Evolutionary conservation across 2,888 invertebrate species (phyloP).

Genomic region (Drosophila limbata): DNA sequence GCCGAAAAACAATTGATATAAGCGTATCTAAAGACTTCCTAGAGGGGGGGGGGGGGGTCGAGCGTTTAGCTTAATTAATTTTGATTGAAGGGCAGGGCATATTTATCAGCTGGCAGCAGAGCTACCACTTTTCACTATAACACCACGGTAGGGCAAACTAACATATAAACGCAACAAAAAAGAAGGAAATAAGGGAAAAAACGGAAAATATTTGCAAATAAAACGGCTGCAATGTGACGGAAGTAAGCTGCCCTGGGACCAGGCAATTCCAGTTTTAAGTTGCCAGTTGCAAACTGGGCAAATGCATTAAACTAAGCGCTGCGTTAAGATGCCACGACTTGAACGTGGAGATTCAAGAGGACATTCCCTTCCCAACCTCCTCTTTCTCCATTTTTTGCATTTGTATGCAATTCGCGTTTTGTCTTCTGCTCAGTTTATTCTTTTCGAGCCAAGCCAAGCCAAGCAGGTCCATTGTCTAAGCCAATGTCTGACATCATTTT

Average conservation of each 20-base stretch:
- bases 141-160: conserved; percentile 18
- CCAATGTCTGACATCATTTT: conserved; percentile 65
- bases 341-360: conserved; percentile 46
- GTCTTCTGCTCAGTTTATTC: conserved; percentile 55
- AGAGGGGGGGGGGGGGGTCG: conserved; percentile 8
- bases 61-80: conserved; percentile 57
- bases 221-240: conserved; percentile 79
- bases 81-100: conserved; percentile 33
- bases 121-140: conserved; percentile 13
- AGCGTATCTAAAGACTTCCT: conserved; percentile 8
- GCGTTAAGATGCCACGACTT: conserved; percentile 53
- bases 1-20: conserved; percentile 27
- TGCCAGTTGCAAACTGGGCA: conserved; percentile 41
- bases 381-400: conserved; percentile 36
- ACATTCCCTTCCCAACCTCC: neutral
- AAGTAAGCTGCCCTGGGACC: conserved; percentile 61
- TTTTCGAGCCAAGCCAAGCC: conserved; percentile 16
- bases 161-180: conserved; percentile 10
- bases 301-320: conserved; percentile 74
- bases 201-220: conserved; percentile 73
- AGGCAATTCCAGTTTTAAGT: conserved; percentile 4
- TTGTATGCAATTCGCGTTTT: conserved; percentile 74
- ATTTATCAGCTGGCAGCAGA: conserved; percentile 45
- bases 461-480: conserved; percentile 36
- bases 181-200: neutral